Conservation (phyloP, 2,888 invertebrate species). For the Amiota mariae region DNA sequence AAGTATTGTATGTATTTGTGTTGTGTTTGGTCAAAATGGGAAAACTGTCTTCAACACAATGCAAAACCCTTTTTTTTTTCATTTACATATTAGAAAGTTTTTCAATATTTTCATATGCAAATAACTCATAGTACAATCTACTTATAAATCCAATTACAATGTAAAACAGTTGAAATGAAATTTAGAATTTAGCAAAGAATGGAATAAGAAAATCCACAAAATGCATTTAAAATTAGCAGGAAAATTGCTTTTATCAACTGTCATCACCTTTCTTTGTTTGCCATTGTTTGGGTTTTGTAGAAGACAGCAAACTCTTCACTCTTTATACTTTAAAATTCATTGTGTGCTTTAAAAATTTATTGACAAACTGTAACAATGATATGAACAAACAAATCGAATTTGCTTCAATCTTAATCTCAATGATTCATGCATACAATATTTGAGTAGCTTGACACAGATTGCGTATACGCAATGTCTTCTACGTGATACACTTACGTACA, state of each 20-base stretch:
- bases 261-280: background rate
- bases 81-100: background rate
- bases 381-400: slow-evolving; percentile 5
- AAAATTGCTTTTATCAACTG: background rate
- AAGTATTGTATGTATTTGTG: background rate
- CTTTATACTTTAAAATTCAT: slow-evolving; percentile 14
- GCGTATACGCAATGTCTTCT: background rate
- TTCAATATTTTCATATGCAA: slow-evolving; percentile 15
- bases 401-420: background rate
- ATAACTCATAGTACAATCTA: background rate
- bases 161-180: background rate
- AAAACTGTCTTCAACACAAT: background rate
- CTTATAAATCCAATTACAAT: slow-evolving; percentile 11
- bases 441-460: slow-evolving; percentile 1
- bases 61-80: background rate
- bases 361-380: slow-evolving; percentile 1
- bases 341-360: slow-evolving; percentile 18
- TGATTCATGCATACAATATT: background rate
- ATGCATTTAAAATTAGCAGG: slow-evolving; percentile 4
- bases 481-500: too few relatives aligned
- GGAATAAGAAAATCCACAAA: background rate
- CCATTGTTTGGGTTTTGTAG: background rate
- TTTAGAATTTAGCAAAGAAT: background rate
- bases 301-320: too few relatives aligned
- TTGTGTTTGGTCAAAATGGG: background rate